Evolutionary conservation across 1,140 invertebrate genomes (phyloP), one percentile per base, ranked within the genome.

Genomic region (Cyrtorhinus lividipennis): DNA sequence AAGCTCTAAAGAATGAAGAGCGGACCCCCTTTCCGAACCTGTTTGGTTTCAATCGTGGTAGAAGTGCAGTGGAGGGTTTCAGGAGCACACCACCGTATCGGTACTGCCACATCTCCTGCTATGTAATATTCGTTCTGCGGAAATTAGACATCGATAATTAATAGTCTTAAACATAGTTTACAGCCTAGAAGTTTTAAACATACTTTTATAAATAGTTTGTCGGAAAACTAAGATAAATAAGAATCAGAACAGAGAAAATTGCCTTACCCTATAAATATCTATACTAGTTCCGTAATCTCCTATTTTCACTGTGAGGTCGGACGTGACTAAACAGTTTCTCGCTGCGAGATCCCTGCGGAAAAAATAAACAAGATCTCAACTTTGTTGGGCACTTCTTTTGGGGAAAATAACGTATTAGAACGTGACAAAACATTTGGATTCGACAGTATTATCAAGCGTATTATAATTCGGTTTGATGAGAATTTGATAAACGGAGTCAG

Each of bases 61-160:
- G 81, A 78, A 5, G 85, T 84, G 66, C 81, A 83, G 24, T 76
- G 73, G 2, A 88, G 68, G 3, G 81, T 80, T 73, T 88, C 86
- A 3, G 86, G 86, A 25, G 86, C 82, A 69, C 84, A 84, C 86
- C 86, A 90, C 66, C 86, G 73, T 26, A 90, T 79, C 1, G 87
- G 85, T 23, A 90, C 73, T 5, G 81, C 81, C 25, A 84, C 74
- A 63, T 85, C 80, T 45, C 80, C 81, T 64, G 81, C 76, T 59
- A 80, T 79, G 68, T 86, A 86, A 70, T 88, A 90, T 71, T 89
- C 86, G 65, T 81, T 79, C 66, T 84, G 77, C 25, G 67, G 67
- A 44, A 44, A 44, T n/a, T n/a, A n/a, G n/a, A n/a, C n/a, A n/a
- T n/a, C n/a, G n/a, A n/a, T n/a, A n/a, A n/a, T n/a, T n/a, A 44